Evolutionary conservation across 1,140 invertebrate genomes (phyloP), one percentile per base, ranked within the genome.

Genomic region (Trachymyrmex septentrionalis): DNA sequence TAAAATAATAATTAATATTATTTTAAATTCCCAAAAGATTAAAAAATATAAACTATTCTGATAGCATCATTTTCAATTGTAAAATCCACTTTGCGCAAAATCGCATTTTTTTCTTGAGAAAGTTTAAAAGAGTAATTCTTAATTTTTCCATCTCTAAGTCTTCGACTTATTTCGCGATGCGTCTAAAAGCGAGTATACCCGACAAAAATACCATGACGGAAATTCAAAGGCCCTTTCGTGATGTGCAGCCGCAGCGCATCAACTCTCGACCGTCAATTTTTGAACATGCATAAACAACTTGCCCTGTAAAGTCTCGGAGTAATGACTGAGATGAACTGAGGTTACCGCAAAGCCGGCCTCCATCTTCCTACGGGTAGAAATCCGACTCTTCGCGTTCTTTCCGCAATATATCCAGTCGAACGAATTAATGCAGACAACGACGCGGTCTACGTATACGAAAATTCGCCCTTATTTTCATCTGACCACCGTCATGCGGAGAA

Each of bases 351-450:
- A 44, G n/a, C n/a, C 50, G 55, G 19, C 14, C 44, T 69, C 10
- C 21, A 19, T 73, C 38, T 61, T 75, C 24, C 34, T 34, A 1
- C 38, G 24, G 55, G 6, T 61, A 12, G 55, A 21, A 73, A 38
- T 19, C 44, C 34, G 30, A 21, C 19, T 48, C n/a, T 10, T 27
- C 48, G 76, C 77, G 48, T 59, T 81, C 19, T 30, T 78, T 50
- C 64, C 55, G 30, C 78, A 48, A 21, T 21, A 16, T 21, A 19
- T 6, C 6, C 44, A 19, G 6, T 2, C 30, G 50, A 10, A 34
- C 80, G 71, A 82, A 82, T 82, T 73, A 82, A 72, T 82, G 67
- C 67, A 61, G 50, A 75, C 69, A 75, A 84, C 66, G 21, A 48
- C 38, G 69, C 14, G 38, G 38, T 21, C 14, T 50, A 66, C 38